Base-by-base conservation (phyloP, 2,888 invertebrate species). In the Netelia inedita region DNA sequence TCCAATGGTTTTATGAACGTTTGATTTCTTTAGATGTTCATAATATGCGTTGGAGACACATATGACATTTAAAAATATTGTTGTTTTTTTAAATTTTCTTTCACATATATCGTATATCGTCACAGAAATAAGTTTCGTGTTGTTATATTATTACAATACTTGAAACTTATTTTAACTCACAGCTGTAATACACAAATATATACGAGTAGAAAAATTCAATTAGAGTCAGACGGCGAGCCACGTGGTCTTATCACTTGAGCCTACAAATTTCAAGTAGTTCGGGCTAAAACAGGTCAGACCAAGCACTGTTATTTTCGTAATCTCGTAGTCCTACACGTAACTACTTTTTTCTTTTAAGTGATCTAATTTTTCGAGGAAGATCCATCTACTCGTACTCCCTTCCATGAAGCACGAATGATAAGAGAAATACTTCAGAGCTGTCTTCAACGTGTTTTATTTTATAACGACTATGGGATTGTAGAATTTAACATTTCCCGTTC, bases 271-370 rank as follows among this genome's bases (percentile, higher is more conserved):
- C 46, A 46, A 46, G 46, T 46, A 46, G 46, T 46, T 14, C 10
- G 46, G 11, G 14, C 46, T 10, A 59, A 65, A 66, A 16, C 41
- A 66, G 72, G 72, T 78, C 72, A 82, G 53, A 61, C 41, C 35
- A 14, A 23, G 14, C n/a, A 63, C 21, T 28, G 43, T 72, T 78
- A 72, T 73, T 82, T 78, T 82, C 14, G 66, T 68, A 41, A 72
- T 72, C 50, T 14, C 50, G 28, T 53, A 2, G 35, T 50, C 35
- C 74, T 14, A n/a, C 35, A 35, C 35, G 35, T 35, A 35, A 35
- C 35, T 6, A 35, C 35, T 0, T 35, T 66, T 28, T n/a, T 65
- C 76, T 82, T 53, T 19, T 28, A 8, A 65, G 43, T 10, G 53
- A 35, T 19, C 63, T 63, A 35, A 82, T 43, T 65, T 53, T 19